Percentiles rank a stretch among this genome's conserved stretches.
Conservation (phyloP, 2,888 invertebrate species). For the Leucoptera coffeella region DNA sequence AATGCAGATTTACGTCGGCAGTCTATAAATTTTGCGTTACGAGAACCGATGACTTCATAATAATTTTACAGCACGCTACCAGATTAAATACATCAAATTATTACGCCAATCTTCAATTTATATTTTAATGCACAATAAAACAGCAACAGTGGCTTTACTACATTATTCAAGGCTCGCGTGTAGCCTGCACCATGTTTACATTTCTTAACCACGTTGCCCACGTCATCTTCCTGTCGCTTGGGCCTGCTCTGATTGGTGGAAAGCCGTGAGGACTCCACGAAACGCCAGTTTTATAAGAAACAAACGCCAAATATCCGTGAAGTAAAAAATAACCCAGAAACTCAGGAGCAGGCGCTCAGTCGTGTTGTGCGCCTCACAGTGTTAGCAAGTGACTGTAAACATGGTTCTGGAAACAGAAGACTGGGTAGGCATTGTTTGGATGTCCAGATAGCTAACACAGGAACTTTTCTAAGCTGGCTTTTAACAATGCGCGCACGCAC, state of each 20-base stretch:
- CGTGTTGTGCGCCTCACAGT: constrained; percentile 53
- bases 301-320: constrained; percentile 26
- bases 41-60: not conserved
- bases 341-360: constrained; percentile 32
- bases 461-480: too few relatives aligned
- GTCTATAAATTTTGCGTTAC: not conserved
- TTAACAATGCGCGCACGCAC: too few relatives aligned
- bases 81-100: not conserved
- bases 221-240: constrained; percentile 49
- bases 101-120: not conserved
- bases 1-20: not conserved
- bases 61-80: not conserved
- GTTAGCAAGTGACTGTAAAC: constrained; percentile 46
- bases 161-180: not conserved
- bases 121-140: constrained; percentile 1
- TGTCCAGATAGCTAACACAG: too few relatives aligned
- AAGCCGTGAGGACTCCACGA: constrained; percentile 28
- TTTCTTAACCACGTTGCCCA: constrained; percentile 46
- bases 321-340: constrained; percentile 51
- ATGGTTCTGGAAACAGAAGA: constrained; percentile 50
- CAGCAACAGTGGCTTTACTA: not conserved
- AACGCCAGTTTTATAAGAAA: constrained; percentile 27
- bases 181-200: constrained; percentile 33
- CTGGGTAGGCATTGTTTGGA: constrained; percentile 31
- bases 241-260: constrained; percentile 40